Evolutionary conservation across 2,113 vertebrate species (phyloP), one percentile per base, ranked within the genome.

Genomic region (Labeo catla): DNA sequence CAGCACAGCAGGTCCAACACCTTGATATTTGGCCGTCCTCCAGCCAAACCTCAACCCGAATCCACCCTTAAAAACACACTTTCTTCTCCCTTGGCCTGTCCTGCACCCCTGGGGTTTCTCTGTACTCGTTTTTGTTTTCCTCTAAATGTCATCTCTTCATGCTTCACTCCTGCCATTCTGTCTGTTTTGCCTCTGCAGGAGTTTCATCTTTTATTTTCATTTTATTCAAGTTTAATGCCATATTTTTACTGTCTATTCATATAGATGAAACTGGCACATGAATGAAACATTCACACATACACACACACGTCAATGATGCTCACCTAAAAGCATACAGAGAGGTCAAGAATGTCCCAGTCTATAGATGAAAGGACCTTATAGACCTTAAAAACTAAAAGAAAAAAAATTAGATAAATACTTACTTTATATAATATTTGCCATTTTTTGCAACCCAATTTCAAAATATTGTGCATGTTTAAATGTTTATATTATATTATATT

Each of bases 151-250:
- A 72, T 45, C 68, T 36, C 39, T 72, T 72, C 9, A 45, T 72
- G 16, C 68, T 45, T 72, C 68, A 72, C 19, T 72, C 39, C 45
- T 72, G 10, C 68, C 39, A 10, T 45, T 43, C 39, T n/a, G 68
- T 72, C 39, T 15, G 2, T 39, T 70, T 39, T 70, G 15, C 34
- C 39, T 45, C 21, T 45, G 39, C 68, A 72, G 39, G 21, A 21
- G 34, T 70, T 70, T 70, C 28, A 10, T 72, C 68, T 72, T 72
- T 72, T 72, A 72, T 21, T 72, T 72, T 72, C 36, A 72, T 21
- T 72, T 39, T 21, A 72, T 72, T 72, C 16, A 72, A 72, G 9
- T 10, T 36, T 45, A 45, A 72, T 72, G 16, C 43, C 39, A 21
- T 21, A 43, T 11, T 72, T 19, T 9, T 61, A n/a, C 21, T 19